These are phyloP conservation scores for Danio kyathit DNA, from an alignment of 2,797 vertebrate genomes.

Conservation along the genomic window DNA sequence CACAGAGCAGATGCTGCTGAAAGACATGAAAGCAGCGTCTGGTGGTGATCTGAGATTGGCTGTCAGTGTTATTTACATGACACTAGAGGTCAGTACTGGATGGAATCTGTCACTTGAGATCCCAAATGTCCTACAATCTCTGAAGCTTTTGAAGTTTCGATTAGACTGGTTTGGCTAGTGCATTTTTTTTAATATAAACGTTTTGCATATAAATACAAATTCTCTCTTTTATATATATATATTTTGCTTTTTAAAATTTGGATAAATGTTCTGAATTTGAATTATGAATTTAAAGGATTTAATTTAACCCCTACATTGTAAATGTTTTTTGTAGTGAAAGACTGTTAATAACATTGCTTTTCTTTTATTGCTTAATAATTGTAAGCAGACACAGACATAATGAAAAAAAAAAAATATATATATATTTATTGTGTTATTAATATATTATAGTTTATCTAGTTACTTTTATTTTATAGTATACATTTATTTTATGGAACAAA, in stretches of 20 bases:
- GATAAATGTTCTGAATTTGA: not conserved
- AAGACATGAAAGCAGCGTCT: conserved; percentile 88
- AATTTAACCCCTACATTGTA: not conserved
- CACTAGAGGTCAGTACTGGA: conserved; percentile 80
- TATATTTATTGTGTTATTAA: no score
- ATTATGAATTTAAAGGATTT: not conserved
- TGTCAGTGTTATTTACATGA: conserved; percentile 85
- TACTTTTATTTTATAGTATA: no score
- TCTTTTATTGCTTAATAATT: not conserved
- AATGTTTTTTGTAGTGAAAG: no score
- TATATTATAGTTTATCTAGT: no score
- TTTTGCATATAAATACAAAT: not conserved
- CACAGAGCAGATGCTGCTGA: conserved; percentile 91
- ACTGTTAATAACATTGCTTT: not conserved
- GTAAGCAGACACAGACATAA: not conserved
- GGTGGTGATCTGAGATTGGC: conserved; percentile 72
- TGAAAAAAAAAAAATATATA: not conserved
- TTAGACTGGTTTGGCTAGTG: not conserved
- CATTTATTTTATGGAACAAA: no score
- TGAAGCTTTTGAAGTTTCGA: not conserved
- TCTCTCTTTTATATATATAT: not conserved
- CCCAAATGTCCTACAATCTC: not conserved
- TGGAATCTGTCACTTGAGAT: not conserved
- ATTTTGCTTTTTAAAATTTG: not conserved
- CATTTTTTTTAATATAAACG: not conserved